These are phyloP conservation scores for Cyaniris semiargus DNA, from an alignment of 2,888 invertebrate species.

Conservation along the genomic window DNA sequence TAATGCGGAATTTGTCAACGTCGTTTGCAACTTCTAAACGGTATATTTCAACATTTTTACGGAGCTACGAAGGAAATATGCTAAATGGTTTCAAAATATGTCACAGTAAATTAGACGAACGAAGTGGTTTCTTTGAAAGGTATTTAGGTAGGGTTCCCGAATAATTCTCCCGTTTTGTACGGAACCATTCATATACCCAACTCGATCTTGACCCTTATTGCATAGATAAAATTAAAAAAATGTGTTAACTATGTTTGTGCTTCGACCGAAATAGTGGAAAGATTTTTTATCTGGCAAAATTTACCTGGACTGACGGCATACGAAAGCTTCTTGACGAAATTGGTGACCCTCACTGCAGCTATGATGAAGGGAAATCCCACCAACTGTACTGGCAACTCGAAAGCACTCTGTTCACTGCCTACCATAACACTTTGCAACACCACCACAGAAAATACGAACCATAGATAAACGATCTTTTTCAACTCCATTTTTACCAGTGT, in stretches of 20 bases:
- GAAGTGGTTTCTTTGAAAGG: not conserved
- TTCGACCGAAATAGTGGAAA: not conserved
- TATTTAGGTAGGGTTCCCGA: not conserved
- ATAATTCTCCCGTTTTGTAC: not conserved
- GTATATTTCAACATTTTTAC: slow-evolving; percentile 6
- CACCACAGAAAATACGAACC: slow-evolving; percentile 58
- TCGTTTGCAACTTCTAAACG: not conserved
- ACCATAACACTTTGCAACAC: slow-evolving; percentile 63
- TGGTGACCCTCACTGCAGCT: slow-evolving; percentile 87
- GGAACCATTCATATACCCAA: not conserved
- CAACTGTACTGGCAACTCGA: slow-evolving; percentile 90
- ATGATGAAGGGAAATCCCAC: slow-evolving; percentile 92
- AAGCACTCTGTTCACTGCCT: slow-evolving; percentile 75
- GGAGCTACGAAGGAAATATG: not conserved
- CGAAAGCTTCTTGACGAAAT: slow-evolving; percentile 90
- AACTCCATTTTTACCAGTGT: slow-evolving; percentile 56
- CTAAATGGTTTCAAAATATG: not conserved
- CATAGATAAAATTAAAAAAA: not conserved
- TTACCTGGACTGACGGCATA: slow-evolving; percentile 91
- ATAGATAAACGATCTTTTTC: slow-evolving; percentile 61
- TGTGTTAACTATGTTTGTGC: not conserved
- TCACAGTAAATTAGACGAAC: slow-evolving; percentile 44
- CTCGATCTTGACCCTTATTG: not conserved
- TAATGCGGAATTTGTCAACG: slow-evolving; percentile 22
- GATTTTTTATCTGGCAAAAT: not conserved